Base-by-base conservation (phyloP, 2,888 invertebrate genomes). In the Ichneumoninae sp. region DNA sequence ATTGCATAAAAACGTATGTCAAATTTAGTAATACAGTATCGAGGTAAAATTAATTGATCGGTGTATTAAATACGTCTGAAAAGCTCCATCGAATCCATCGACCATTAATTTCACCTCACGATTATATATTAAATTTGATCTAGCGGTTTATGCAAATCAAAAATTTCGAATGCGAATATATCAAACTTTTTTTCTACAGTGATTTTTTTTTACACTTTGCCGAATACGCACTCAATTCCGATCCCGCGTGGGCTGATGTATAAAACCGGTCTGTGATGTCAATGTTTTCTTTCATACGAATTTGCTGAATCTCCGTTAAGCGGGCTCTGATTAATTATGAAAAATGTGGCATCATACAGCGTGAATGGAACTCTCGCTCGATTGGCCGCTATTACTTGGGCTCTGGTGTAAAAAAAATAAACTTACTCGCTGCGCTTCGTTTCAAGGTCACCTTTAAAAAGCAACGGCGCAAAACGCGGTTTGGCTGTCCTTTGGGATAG, bases 171-270 rank as follows among this genome's bases (percentile, higher is more conserved):
- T 22, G 22, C 40, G 40, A 7, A 40, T 40, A 40, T 4, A 40
- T 40, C 40, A 40, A 1, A 40, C 8, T 40, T 40, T 40, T 40
- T 40, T 40, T 10, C 7, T 8, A 10, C 40, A 40, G 40, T 40
- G 40, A 40, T 8, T 40, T 40, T 7, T 7, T 8, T 40, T 40
- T 1, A 40, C 8, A 40, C 8, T 40, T 40, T 47, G 16, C 4
- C 26, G n/a, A 71, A 77, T 76, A 40, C 36, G 60, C 57, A 77
- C 66, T 10, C 54, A 66, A 73, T 54, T 36, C 36, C 52, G 22
- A 77, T 66, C 63, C 65, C 66, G 71, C 66, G 33, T 66, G 54
- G 16, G 19, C 30, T n/a, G 7, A 47, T 71, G 77, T 71, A 82
- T 66, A 68, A 65, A n/a, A 82, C 54, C n/a, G 36, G 65, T 33